phyloP scores from a whole-genome alignment of 2,888 invertebrate genomes.

The Sycophila texana region DNA sequence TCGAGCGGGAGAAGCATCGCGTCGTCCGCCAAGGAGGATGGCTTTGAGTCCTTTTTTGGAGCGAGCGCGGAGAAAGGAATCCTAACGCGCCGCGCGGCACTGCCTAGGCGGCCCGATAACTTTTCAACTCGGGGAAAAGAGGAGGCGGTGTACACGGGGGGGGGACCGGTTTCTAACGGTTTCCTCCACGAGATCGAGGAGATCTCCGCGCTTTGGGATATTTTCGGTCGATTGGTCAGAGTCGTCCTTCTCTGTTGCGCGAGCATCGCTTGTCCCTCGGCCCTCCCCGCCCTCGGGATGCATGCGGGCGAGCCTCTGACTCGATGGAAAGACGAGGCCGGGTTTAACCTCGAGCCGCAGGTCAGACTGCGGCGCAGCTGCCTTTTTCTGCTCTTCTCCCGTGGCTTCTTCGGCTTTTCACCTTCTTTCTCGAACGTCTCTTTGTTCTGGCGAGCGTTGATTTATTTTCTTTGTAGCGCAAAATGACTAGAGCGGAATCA shows the following conservation, averaged over 20 bases:
- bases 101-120: constrained; percentile 29
- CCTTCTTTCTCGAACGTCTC: background rate
- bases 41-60: constrained; percentile 54
- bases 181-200: constrained; percentile 50
- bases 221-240: constrained; percentile 51
- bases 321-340: constrained; percentile 31
- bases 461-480: background rate
- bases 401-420: background rate
- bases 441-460: background rate
- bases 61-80: constrained; percentile 49
- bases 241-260: constrained; percentile 16
- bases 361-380: constrained; percentile 62
- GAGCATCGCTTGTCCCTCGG: background rate
- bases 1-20: constrained; percentile 38
- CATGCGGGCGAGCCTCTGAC: background rate
- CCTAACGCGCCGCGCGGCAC: constrained; percentile 34
- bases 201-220: constrained; percentile 25
- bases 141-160: background rate
- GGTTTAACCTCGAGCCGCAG: constrained; percentile 59
- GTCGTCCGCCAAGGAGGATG: constrained; percentile 29
- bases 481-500: too few relatives aligned
- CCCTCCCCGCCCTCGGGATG: background rate
- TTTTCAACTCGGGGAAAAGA: constrained; percentile 20
- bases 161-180: constrained; percentile 54
- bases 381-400: constrained; percentile 54